Evolutionary conservation across 2,113 vertebrate genomes (phyloP).

Genomic region (Cryptotis parvus): DNA sequence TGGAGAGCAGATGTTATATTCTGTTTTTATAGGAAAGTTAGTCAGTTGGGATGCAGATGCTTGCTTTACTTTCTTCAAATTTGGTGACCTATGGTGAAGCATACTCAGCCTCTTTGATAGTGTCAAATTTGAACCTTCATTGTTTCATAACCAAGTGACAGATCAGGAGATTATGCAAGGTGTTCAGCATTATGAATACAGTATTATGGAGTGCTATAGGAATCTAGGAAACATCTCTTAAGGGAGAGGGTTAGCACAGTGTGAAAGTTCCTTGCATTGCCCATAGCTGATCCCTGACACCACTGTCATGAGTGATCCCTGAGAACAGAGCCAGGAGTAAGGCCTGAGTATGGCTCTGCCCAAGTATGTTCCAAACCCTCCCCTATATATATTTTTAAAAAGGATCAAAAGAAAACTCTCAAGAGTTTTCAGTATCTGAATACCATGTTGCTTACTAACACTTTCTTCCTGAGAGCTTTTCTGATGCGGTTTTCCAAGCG

Average conservation of each 20-base stretch:
- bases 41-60: neutral
- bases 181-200: neutral
- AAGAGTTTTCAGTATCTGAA: neutral
- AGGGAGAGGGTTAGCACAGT: too few species aligned
- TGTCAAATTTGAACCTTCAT: neutral
- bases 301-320: too few species aligned
- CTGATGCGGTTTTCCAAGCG: neutral
- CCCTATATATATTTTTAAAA: too few species aligned
- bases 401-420: neutral
- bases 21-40: slow-evolving; percentile 20
- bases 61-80: neutral
- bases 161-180: neutral
- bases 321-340: too few species aligned
- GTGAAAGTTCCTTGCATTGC: too few species aligned
- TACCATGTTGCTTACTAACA: neutral
- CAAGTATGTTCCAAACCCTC: too few species aligned
- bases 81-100: neutral
- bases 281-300: too few species aligned
- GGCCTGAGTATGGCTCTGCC: too few species aligned
- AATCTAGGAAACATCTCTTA: neutral
- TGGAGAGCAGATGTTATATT: neutral
- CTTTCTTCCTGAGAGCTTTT: neutral
- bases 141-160: neutral
- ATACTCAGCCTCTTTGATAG: neutral
- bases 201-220: neutral